Evolutionary conservation across 1,140 invertebrate genomes (phyloP), one percentile per base, ranked within the genome.

Genomic region (Drosophila bocki): DNA sequence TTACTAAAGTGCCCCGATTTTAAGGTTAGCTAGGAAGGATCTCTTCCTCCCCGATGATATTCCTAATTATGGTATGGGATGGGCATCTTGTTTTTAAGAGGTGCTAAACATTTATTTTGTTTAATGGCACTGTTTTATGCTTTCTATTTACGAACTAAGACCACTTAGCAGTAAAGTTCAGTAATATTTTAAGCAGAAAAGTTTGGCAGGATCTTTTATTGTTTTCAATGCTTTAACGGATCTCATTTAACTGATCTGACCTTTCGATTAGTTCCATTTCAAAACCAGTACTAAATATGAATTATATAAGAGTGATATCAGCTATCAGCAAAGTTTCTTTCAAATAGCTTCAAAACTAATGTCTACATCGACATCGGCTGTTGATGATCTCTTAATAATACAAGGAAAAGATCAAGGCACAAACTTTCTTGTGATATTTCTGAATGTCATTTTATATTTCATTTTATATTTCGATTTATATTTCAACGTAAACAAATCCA

Each of bases 1-100:
- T 72, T 71, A 75, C 79, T 79, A 79, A 78, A 82, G 51, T 57
- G 51, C 63, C 58, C 57, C 75, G 62, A 69, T 86, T 79, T 86
- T 54, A 75, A 81, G 69, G 70, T 48, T 53, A 39, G 42, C 57
- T 33, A 41, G 22, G 17, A 15, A 35, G 44, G 37, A 60, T 54
- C 44, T 54, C 44, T 60, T 44, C 39, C n/a, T 63, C 7, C 60
- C 7, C 11, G 15, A 67, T 53, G 33, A 41, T 41, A 42, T 50
- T 44, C 26, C 61, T 35, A 19, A 39, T 54, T 17, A 37, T 47
- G 39, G 29, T 56, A 54, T 33, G 56, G 15, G 5, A 67, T 26
- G 56, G 37, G 8, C 17, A 54, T 54, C 19, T 54, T 54, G 33
- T 6, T 54, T 54, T 54, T 39, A 54, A 22, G 19, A 57, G 35